A percentile compares a stretch with the other conserved stretches of the same genome.
These are phyloP conservation scores for Climacteris rufus DNA, from an alignment of 2,113 vertebrate genomes.

Conservation along the genomic window DNA sequence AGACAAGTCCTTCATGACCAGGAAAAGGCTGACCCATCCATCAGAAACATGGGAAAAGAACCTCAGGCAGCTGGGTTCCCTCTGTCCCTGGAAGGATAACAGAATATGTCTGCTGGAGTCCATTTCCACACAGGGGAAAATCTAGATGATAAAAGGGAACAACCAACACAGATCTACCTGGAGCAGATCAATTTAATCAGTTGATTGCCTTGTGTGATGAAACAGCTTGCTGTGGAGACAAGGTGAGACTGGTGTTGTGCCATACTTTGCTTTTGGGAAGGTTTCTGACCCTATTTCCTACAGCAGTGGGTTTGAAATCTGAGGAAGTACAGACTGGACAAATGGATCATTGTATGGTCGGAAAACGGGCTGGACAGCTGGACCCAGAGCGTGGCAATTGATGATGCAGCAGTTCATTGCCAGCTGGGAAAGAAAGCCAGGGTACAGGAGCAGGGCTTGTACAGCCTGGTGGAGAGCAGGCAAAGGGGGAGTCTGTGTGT, in stretches of 20 bases:
- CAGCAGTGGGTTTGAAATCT: background rate
- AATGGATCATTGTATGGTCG: background rate
- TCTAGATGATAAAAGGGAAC: background rate
- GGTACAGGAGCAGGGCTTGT: background rate
- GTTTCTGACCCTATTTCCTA: background rate
- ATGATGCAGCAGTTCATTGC: background rate
- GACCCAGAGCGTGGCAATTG: background rate
- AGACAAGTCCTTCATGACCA: background rate
- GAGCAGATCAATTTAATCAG: background rate
- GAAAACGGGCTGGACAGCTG: background rate
- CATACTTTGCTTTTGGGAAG: background rate
- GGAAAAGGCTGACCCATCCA: background rate
- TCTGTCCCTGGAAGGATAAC: background rate
- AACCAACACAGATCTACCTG: background rate
- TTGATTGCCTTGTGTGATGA: background rate
- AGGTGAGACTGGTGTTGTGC: background rate
- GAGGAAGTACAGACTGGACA: background rate
- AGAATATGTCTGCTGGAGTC: background rate
- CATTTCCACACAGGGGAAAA: background rate
- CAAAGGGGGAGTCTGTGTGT: background rate
- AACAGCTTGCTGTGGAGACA: background rate
- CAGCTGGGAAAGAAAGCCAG: background rate
- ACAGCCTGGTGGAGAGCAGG: background rate
- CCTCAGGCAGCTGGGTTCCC: background rate
- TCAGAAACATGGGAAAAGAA: background rate